phyloP scores from a whole-genome alignment of 2,113 vertebrate genomes.

The Dromas ardeola region DNA sequence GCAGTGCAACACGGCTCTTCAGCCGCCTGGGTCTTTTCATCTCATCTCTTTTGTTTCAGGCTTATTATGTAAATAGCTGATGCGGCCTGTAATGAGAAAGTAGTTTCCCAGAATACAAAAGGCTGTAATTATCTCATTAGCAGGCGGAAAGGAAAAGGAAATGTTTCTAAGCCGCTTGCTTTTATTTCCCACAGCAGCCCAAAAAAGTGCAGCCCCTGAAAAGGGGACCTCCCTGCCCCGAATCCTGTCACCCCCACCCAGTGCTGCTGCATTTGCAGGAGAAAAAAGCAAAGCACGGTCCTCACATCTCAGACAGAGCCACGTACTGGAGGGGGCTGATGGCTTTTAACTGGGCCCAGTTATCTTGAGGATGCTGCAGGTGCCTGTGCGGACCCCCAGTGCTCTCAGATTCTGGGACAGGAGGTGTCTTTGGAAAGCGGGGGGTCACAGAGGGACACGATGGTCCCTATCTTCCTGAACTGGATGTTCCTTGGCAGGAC shows the following conservation, averaged over 20 bases:
- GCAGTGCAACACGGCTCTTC: neutral
- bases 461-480: neutral
- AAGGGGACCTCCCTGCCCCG: neutral
- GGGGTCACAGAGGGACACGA: neutral
- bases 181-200: slow-evolving; percentile 10
- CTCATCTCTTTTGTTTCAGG: slow-evolving; percentile 46
- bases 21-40: slow-evolving; percentile 37
- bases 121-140: slow-evolving; percentile 71
- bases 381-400: neutral
- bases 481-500: neutral
- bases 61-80: slow-evolving; percentile 54
- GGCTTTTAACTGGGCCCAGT: neutral
- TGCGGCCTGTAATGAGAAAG: slow-evolving; percentile 53
- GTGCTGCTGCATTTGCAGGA: neutral
- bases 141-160: slow-evolving; percentile 35
- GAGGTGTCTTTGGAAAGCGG: neutral
- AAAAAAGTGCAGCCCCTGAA: neutral
- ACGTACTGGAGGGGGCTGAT: rapidly evolving
- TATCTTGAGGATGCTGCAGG: neutral
- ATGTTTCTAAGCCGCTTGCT: neutral
- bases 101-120: slow-evolving; percentile 64
- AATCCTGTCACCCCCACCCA: neutral
- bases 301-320: neutral
- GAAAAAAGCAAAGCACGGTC: neutral
- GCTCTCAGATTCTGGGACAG: neutral